Evolutionary conservation across 2,888 invertebrate species (phyloP).

Genomic region (Tetheella fluctuosa): DNA sequence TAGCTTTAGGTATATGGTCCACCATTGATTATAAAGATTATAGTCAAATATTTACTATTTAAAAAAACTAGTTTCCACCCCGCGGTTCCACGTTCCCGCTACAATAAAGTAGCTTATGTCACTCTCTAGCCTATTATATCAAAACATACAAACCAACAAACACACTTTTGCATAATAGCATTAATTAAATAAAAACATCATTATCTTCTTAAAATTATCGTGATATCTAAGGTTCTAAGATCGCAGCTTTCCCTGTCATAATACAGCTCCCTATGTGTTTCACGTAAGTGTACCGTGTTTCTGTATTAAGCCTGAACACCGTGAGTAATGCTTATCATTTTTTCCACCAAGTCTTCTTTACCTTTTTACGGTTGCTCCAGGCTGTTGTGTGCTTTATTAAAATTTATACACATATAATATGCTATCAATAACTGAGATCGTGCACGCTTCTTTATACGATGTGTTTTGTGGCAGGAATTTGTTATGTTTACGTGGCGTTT

Average conservation of each 20-base stretch:
- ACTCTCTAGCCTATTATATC: too few relatives aligned
- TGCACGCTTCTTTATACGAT: constrained; percentile 12
- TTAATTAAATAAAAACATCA: too few relatives aligned
- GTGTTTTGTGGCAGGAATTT: neutral
- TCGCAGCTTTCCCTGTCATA: constrained; percentile 24
- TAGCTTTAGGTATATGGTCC: too few relatives aligned
- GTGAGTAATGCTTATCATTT: constrained; percentile 45
- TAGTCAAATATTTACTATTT: too few relatives aligned
- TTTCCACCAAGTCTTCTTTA: constrained; percentile 30
- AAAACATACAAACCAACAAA: too few relatives aligned
- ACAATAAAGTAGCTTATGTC: too few relatives aligned
- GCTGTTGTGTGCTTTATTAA: constrained; percentile 42
- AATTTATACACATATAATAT: constrained; percentile 60
- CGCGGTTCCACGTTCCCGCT: too few relatives aligned
- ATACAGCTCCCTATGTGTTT: neutral
- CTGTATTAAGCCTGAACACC: constrained; percentile 2
- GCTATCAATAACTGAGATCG: constrained; percentile 55
- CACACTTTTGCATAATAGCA: too few relatives aligned
- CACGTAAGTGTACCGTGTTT: constrained; percentile 6
- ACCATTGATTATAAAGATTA: too few relatives aligned
- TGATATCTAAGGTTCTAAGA: constrained; percentile 30
- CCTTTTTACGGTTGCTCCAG: constrained; percentile 24
- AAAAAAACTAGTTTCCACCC: too few relatives aligned
- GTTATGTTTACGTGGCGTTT: neutral
- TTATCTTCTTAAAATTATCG: too few relatives aligned